Evolutionary conservation across 37 sponge, comb jelly and placozoan genomes (phyloP), one percentile per base, ranked within the genome.

Genomic region (Spongilla lacustris): DNA sequence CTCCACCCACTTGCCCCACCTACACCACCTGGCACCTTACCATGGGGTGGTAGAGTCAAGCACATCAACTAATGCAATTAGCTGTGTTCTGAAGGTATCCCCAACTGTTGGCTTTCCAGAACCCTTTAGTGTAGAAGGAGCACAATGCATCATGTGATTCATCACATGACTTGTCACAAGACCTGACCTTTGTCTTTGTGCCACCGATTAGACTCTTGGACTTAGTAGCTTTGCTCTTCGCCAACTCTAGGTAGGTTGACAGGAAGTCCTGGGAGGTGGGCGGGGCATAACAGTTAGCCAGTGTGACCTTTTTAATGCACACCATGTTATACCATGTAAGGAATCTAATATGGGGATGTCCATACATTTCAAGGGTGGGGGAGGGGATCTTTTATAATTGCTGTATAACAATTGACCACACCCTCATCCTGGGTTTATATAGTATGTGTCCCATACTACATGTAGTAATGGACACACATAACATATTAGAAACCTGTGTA

Each of bases 71-170:
- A 97, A 85, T 19, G 95, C 93, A 30, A 90, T 58, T 27, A 97
- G 97, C 89, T 97, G 97, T 11, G 92, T 94, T 13, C 93, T 46
- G 84, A 97, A 97, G 8, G 97, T 97, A 73, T 97, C 97, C 9
- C 91, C 93, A 9, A 97, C 95, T 0, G 97, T 97, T 3, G 95
- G 97, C 85, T 88, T 91, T 0, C 97, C 95, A 82, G 88, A 80
- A 58, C 58, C 58, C 58, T 58, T 58, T 58, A 58, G 21, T 13
- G 58, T 58, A 27, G 48, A 2, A 70, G 24, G 29, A 2, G 28
- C 33, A 23, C 58, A 21, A 66, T 33, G 10, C 71, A 81, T 69
- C 26, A 81, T 31, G 32, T 34, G 30, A 33, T 35, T 12, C 66
- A 33, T 69, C 24, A 69, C 71, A 81, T 33, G 58, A 36, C 32